Conservation (phyloP, 2,113 vertebrate genomes). For the Anser brachyrhynchus region DNA sequence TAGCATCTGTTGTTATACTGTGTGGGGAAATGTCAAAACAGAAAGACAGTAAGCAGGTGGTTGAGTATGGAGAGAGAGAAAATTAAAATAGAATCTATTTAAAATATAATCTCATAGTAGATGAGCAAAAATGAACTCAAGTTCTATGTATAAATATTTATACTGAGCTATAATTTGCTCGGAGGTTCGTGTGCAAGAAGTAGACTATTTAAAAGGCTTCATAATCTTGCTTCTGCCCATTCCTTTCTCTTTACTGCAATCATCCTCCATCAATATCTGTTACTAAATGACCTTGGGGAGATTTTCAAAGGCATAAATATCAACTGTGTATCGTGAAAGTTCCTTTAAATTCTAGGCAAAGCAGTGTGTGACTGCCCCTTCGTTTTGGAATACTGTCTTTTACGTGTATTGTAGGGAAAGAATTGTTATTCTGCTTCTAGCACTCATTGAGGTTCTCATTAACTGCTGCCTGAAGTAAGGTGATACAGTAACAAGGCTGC, state of each 20-base stretch:
- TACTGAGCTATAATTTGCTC: constrained; percentile 63
- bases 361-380: background rate
- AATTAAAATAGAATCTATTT: constrained; percentile 71
- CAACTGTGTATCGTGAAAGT: background rate
- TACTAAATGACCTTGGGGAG: constrained; percentile 19
- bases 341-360: background rate
- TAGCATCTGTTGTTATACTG: constrained; percentile 92
- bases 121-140: constrained; percentile 66
- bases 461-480: background rate
- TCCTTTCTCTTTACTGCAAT: background rate
- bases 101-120: constrained; percentile 66
- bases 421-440: background rate
- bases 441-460: background rate
- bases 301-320: constrained; percentile 18
- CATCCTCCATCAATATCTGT: background rate
- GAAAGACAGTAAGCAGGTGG: constrained; percentile 79
- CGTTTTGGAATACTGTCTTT: background rate
- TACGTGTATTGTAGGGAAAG: background rate
- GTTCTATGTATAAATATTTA: constrained; percentile 72
- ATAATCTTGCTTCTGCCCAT: background rate
- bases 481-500: background rate
- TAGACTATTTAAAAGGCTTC: constrained; percentile 32
- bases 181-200: constrained; percentile 29
- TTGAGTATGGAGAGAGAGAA: constrained; percentile 58
- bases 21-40: constrained; percentile 92